These are phyloP conservation scores for Alloscopus bannaensis DNA, from an alignment of 2,888 invertebrate species.

Conservation along the genomic window DNA sequence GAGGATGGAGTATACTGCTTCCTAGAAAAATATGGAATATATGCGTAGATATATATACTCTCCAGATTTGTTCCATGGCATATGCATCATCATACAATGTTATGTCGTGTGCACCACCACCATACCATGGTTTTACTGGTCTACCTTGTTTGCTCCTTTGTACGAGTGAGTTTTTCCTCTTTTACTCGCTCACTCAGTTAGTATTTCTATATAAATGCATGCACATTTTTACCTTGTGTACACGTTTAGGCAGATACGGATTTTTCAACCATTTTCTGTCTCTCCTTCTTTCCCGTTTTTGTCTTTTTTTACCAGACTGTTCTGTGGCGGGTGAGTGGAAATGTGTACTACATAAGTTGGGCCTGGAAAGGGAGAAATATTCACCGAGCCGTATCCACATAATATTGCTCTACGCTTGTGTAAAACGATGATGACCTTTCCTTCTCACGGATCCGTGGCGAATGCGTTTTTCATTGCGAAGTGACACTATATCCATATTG, in stretches of 20 bases:
- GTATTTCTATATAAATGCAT: neutral
- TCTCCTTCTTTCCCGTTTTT: neutral
- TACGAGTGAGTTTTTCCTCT: constrained; percentile 1
- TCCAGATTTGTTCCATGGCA: neutral
- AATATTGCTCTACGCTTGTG: constrained; percentile 4
- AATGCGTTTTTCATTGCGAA: too few relatives aligned
- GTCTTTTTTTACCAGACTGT: neutral
- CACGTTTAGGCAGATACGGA: constrained; percentile 23
- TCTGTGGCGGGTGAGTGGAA: too few relatives aligned
- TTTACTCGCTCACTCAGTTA: neutral
- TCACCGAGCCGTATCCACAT: neutral
- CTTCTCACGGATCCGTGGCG: constrained; percentile 21
- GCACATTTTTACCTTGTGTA: neutral
- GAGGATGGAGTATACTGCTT: neutral
- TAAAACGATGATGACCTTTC: constrained; percentile 53
- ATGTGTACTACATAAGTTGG: constrained; percentile 7
- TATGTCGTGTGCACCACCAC: constrained; percentile 15
- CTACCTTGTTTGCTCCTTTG: constrained; percentile 26
- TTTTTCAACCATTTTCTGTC: constrained; percentile 2
- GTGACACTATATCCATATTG: too few relatives aligned
- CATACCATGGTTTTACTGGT: constrained; percentile 26
- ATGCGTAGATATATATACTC: neutral
- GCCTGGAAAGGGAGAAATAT: neutral
- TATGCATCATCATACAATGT: too few relatives aligned
- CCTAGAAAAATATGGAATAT: too few relatives aligned